phyloP scores from a whole-genome alignment of 2,113 vertebrate species.

The Paramormyrops kingsleyae region DNA sequence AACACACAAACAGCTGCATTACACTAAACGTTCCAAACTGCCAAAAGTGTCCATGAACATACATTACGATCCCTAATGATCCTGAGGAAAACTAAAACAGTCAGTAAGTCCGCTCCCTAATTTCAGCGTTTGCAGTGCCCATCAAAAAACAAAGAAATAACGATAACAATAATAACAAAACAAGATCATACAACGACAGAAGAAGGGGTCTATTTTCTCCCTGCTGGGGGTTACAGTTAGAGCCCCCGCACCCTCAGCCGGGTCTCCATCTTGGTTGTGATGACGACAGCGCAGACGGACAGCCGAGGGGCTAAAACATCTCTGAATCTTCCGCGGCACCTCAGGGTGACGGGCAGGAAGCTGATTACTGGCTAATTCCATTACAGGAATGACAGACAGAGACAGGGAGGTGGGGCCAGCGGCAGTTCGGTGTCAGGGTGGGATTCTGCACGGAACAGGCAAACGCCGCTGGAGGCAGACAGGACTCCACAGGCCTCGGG shows the following conservation, averaged over 20 bases:
- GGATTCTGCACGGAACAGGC: conserved; percentile 21
- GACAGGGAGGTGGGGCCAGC: not conserved
- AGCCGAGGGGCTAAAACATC: conserved; percentile 34
- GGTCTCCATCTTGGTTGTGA: conserved; percentile 24
- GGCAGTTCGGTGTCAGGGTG: not conserved
- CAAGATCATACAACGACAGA: conserved; percentile 35
- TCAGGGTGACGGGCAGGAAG: not conserved
- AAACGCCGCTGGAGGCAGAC: conserved; percentile 15
- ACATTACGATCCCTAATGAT: conserved; percentile 12
- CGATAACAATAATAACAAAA: conserved; percentile 5
- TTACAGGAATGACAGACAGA: conserved; percentile 13
- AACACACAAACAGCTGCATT: not conserved
- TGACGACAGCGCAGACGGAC: conserved; percentile 22
- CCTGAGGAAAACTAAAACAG: conserved; percentile 22
- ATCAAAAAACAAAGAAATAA: not conserved
- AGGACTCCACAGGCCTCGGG: conserved; percentile 30
- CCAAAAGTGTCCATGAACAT: not conserved
- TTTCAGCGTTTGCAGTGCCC: conserved; percentile 26
- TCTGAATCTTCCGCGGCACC: not conserved
- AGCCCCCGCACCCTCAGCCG: conserved; percentile 40
- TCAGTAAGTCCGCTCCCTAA: conserved; percentile 9
- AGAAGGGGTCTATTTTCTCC: conserved; percentile 17
- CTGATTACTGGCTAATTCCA: not conserved
- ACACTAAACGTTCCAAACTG: not conserved
- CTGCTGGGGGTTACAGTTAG: conserved; percentile 33